Base-by-base conservation (phyloP, 2,888 invertebrate genomes). In the Drosophila paramelanica region DNA sequence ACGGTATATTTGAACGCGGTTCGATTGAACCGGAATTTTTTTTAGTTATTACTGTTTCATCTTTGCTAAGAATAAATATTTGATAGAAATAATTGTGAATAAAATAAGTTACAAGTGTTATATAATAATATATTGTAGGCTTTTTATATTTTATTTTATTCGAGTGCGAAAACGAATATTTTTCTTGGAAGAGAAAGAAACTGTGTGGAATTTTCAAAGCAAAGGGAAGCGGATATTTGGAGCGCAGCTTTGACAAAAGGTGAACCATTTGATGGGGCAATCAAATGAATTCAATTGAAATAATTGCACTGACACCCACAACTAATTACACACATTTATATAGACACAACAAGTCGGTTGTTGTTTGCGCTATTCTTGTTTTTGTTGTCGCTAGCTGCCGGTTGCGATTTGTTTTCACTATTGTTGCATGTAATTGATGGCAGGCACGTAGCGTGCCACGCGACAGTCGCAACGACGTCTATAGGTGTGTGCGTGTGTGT, bases 281-380 rank as follows among this genome's bases (percentile, higher is more conserved):
- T 75, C 73, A 72, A 62, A 59, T 49, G 59, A 51, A 59, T 67
- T 62, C 67, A 74, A 67, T 77, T 49, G 77, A 33, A 71, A 77
- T 69, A 61, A 77, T 67, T 72, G 42, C 62, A 46, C 61, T 51
- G 33, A 66, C 68, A 67, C 68, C 56, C 58, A 42, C 51, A 67
- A 66, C 67, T 75, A 77, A 75, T 77, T 67, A 62, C 62, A 77
- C 77, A 62, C 72, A 77, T 74, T 77, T 71, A 58, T 55, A 66
- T 61, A 52, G 56, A 76, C 59, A 51, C 43, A 72, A 49, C 31
- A 6, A 7, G 39, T 14, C n/a, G n/a, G 50, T 49, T 38, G 31
- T 50, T 42, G 14, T 59, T 56, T 13, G 7, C 10, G 39, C 2
- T 52, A 46, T 36, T 36, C 39, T 11, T 62, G 17, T 11, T 43